Evolutionary conservation across 2,888 invertebrate genomes (phyloP).

Genomic region (Rhagonycha lutea): DNA sequence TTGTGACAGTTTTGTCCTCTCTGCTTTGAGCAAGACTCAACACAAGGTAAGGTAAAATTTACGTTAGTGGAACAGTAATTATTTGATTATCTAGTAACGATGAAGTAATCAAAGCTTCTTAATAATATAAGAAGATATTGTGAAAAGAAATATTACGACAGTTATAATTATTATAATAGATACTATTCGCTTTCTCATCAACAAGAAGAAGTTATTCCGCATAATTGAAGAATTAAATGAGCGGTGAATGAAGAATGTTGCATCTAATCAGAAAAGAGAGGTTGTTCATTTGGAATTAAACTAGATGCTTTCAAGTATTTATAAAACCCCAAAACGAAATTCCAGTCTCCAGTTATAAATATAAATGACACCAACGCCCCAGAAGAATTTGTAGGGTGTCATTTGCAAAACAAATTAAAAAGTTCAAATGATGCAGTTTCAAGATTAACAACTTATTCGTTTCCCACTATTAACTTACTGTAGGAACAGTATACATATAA

Average conservation of each 20-base stretch:
- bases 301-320: slow-evolving; percentile 38
- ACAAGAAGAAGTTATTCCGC: slow-evolving; percentile 26
- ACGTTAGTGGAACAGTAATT: neutral
- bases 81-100: neutral
- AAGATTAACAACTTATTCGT: slow-evolving; percentile 47
- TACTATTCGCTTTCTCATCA: slow-evolving; percentile 12
- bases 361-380: slow-evolving; percentile 39
- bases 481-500: neutral
- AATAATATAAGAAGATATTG: neutral
- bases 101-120: no score
- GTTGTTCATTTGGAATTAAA: slow-evolving; percentile 37
- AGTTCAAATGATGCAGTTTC: slow-evolving; percentile 53
- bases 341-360: slow-evolving; percentile 39
- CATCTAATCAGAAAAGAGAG: slow-evolving; percentile 29
- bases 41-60: no score
- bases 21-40: no score
- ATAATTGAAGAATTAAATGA: slow-evolving; percentile 25
- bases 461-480: neutral
- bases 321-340: slow-evolving; percentile 34
- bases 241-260: slow-evolving; percentile 25
- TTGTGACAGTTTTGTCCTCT: no score
- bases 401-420: slow-evolving; percentile 55
- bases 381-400: slow-evolving; percentile 41
- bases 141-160: neutral
- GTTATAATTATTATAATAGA: neutral